A percentile compares a stretch with the other conserved stretches of the same genome.
Evolutionary conservation across 2,888 invertebrate genomes (phyloP).

Genomic region (Laothoe populi): DNA sequence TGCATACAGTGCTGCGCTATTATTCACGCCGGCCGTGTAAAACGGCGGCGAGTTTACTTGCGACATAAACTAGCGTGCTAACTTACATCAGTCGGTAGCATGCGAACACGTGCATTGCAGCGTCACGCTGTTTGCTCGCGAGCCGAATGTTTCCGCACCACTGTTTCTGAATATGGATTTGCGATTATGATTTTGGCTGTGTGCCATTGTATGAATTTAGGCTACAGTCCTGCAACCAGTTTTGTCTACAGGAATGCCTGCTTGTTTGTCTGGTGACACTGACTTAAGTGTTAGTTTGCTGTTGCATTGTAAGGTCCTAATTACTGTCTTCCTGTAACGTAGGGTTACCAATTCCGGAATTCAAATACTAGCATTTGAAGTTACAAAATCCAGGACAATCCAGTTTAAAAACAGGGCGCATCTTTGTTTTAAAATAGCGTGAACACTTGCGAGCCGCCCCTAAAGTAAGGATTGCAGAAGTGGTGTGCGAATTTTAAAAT

Average conservation of each 20-base stretch:
- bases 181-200: slow-evolving; percentile 12
- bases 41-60: slow-evolving; percentile 37
- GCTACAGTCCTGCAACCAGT: neutral
- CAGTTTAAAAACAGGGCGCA: no score
- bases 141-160: neutral
- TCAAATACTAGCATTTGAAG: no score
- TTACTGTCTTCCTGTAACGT: no score
- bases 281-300: no score
- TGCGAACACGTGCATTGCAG: slow-evolving; percentile 22
- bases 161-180: slow-evolving; percentile 4
- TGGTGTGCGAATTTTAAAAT: no score
- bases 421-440: no score
- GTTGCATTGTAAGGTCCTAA: no score
- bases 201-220: neutral
- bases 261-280: neutral
- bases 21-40: slow-evolving; percentile 33
- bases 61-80: slow-evolving; percentile 35
- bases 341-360: no score
- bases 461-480: no score
- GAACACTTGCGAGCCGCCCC: no score
- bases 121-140: slow-evolving; percentile 19
- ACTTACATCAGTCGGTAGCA: slow-evolving; percentile 12
- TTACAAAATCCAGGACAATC: no score
- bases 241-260: neutral
- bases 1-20: slow-evolving; percentile 24